These are phyloP conservation scores for Erannis defoliaria DNA, from an alignment of 2,888 invertebrate species.

Conservation along the genomic window DNA sequence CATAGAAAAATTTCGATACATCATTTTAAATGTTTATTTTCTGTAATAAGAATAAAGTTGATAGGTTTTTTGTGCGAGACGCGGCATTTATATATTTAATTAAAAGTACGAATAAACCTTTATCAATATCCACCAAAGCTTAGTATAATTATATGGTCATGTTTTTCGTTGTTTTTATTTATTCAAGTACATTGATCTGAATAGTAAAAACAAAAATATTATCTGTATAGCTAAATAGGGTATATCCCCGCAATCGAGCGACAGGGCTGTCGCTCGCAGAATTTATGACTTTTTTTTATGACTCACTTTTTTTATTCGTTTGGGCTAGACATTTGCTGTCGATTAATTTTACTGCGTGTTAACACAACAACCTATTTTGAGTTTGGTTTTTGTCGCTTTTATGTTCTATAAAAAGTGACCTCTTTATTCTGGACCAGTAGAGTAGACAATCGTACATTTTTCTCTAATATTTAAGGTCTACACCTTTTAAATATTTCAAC, in stretches of 20 bases:
- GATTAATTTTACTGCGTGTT: slow-evolving; percentile 28
- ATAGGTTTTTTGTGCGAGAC: slow-evolving; percentile 24
- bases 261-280: slow-evolving; percentile 24
- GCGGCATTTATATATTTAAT: slow-evolving; percentile 8
- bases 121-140: neutral
- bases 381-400: slow-evolving; percentile 6
- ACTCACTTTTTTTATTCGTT: slow-evolving; percentile 17
- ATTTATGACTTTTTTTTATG: slow-evolving; percentile 24
- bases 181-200: neutral
- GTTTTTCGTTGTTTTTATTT: slow-evolving; percentile 18
- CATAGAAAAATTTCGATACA: too few species aligned
- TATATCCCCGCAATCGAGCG: slow-evolving; percentile 32
- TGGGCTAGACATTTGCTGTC: slow-evolving; percentile 15
- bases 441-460: neutral
- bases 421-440: neutral
- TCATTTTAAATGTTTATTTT: neutral
- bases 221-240: slow-evolving; percentile 15
- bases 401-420: neutral
- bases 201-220: neutral
- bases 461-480: neutral
- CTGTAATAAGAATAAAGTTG: too few species aligned
- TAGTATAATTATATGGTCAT: neutral
- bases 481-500: too few species aligned
- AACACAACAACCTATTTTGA: slow-evolving; percentile 22
- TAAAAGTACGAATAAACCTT: neutral